Conservation (phyloP, 92 coral and sea anemone genomes). For the Porites rus region DNA sequence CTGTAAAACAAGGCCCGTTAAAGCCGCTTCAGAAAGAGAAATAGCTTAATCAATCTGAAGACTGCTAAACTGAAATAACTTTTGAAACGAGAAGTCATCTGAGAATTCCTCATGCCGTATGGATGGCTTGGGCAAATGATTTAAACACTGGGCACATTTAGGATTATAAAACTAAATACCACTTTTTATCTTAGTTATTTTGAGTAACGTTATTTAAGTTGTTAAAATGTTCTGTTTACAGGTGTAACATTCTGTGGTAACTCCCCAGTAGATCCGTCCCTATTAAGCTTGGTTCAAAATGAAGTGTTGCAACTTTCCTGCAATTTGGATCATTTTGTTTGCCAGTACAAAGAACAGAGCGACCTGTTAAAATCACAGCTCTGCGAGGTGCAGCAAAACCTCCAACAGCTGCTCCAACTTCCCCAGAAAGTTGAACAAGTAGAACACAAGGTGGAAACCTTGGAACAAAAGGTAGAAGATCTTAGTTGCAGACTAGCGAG, state of each 20-base stretch:
- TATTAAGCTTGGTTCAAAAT: conserved; percentile 13
- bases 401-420: neutral
- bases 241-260: conserved; percentile 4
- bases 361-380: neutral
- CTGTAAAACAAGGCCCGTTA: too few relatives aligned
- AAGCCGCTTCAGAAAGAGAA: too few relatives aligned
- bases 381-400: neutral
- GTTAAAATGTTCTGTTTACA: neutral
- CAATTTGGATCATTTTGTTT: neutral
- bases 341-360: neutral
- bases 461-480: conserved; percentile 1
- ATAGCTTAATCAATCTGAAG: too few relatives aligned
- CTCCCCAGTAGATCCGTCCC: conserved; percentile 25
- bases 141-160: too few relatives aligned
- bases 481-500: neutral
- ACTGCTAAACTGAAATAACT: too few relatives aligned
- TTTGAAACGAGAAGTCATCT: too few relatives aligned
- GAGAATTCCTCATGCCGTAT: too few relatives aligned
- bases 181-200: too few relatives aligned
- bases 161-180: too few relatives aligned
- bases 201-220: too few relatives aligned
- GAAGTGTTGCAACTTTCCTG: conserved; percentile 39
- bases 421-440: neutral
- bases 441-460: neutral
- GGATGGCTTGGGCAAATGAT: too few relatives aligned